Evolutionary conservation across 2,888 invertebrate genomes (phyloP), one percentile per base, ranked within the genome.

Genomic region (Mythimna lalbum): DNA sequence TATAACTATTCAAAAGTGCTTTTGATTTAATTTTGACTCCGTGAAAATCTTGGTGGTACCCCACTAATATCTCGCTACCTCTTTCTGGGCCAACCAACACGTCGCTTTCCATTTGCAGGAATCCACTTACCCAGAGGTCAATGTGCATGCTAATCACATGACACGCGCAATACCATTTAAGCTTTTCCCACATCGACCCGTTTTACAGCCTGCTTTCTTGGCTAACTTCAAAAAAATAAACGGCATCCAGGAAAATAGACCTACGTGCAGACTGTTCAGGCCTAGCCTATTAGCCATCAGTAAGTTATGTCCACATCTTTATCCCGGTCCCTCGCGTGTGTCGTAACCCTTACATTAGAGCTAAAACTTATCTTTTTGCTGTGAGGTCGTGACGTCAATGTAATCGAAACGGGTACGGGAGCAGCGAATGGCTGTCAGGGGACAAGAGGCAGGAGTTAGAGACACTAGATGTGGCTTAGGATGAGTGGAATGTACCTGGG

Each of bases 311-410:
- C 71, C 75, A 33, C 73, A 61, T 73, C 83, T 81, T 84, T 83
- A 84, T 85, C 83, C 81, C 63, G 67, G 71, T 73, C 73, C 88
- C 90, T 88, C 87, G 69, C 67, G 89, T 80, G 91, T 78, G 86
- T 88, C 89, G 87, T 90, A 90, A 91, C 90, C 88, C 88, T 88
- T 86, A 88, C 89, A 92, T 93, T 93, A 92, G 89, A 91, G 88
- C 87, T 89, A 90, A 93, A 93, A 93, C 93, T 91, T 92, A 91
- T 93, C 90, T 91, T 92, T 93, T 92, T 92, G 89, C 89, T 88
- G 85, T 82, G 84, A 88, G 85, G 83, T 89, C 87, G 84, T 91
- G 93, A 93, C 91, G 90, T 90, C 91, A 90, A 86, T 90, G 92
- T 93, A 93, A 93, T 93, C 93, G 93, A 93, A 93, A 92, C 86